Percentiles rank a stretch among this genome's conserved stretches.
These are phyloP conservation scores for Temnothorax nylanderi DNA, from an alignment of 1,140 invertebrate genomes.

Conservation along the genomic window DNA sequence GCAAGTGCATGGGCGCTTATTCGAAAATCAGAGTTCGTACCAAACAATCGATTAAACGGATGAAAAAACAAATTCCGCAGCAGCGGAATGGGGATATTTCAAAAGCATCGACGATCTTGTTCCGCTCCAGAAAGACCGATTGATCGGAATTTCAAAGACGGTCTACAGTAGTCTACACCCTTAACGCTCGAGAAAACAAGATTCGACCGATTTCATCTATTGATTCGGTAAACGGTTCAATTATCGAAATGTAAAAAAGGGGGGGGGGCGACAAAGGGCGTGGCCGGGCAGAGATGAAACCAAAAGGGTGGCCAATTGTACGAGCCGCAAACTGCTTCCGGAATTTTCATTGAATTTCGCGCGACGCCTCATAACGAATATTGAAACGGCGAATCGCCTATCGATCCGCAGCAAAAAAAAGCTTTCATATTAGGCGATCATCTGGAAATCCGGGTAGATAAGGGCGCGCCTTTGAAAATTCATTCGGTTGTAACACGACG, in stretches of 20 bases:
- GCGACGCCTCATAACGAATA: conserved; percentile 61
- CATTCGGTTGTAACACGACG: conserved; percentile 47
- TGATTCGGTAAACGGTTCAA: conserved; percentile 37
- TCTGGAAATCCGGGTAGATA: conserved; percentile 66
- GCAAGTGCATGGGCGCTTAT: conserved; percentile 35
- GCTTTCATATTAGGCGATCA: conserved; percentile 47
- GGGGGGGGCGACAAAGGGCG: not conserved
- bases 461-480: conserved; percentile 66
- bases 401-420: conserved; percentile 51
- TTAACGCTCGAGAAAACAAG: conserved; percentile 27
- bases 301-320: conserved; percentile 37
- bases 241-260: conserved; percentile 42
- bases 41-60: conserved; percentile 31
- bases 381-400: conserved; percentile 57
- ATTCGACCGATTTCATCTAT: not conserved
- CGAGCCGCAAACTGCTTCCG: conserved; percentile 48
- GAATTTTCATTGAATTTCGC: conserved; percentile 65
- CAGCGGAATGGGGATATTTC: conserved; percentile 14
- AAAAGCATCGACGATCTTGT: conserved; percentile 4
- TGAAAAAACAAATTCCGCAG: conserved; percentile 7
- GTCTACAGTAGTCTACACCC: not conserved
- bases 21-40: conserved; percentile 50
- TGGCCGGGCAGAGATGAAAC: not conserved
- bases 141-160: conserved; percentile 40
- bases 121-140: not conserved